phyloP scores from a whole-genome alignment of 2,888 invertebrate genomes.

The Allophyes oxyacanthae region DNA sequence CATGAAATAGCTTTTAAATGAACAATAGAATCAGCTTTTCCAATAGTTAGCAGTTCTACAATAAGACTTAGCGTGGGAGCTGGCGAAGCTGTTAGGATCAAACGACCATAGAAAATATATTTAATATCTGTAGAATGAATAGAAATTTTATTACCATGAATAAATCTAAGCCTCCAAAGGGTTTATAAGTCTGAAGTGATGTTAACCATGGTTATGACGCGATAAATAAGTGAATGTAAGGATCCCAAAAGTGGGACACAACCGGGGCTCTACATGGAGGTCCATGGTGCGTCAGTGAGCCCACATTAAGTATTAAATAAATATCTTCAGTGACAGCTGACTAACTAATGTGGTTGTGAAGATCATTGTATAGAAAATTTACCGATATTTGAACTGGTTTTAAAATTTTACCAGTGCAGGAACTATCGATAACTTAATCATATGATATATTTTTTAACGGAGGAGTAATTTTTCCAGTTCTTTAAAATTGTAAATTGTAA shows the following conservation, averaged over 20 bases:
- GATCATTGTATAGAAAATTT: slow-evolving; percentile 19
- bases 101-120: slow-evolving; percentile 25
- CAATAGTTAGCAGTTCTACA: slow-evolving; percentile 17
- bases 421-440: too few relatives aligned
- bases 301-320: slow-evolving; percentile 41
- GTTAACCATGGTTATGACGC: slow-evolving; percentile 31
- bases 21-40: slow-evolving; percentile 15
- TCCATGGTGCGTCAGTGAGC: slow-evolving; percentile 44
- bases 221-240: slow-evolving; percentile 30
- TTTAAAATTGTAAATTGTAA: neutral
- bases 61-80: slow-evolving; percentile 47
- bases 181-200: slow-evolving; percentile 18
- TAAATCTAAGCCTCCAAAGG: slow-evolving; percentile 42
- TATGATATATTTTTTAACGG: too few relatives aligned
- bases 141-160: slow-evolving; percentile 36
- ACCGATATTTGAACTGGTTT: slow-evolving; percentile 11
- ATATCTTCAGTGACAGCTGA: slow-evolving; percentile 49
- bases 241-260: slow-evolving; percentile 28
- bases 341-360: slow-evolving; percentile 35
- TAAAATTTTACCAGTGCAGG: neutral
- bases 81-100: slow-evolving; percentile 14
- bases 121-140: slow-evolving; percentile 37
- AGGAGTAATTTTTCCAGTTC: too few relatives aligned
- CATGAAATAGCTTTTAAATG: slow-evolving; percentile 11
- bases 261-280: slow-evolving; percentile 41